Evolutionary conservation across 2,797 vertebrate species (phyloP).

Genomic region (Anomalospiza imberbis): DNA sequence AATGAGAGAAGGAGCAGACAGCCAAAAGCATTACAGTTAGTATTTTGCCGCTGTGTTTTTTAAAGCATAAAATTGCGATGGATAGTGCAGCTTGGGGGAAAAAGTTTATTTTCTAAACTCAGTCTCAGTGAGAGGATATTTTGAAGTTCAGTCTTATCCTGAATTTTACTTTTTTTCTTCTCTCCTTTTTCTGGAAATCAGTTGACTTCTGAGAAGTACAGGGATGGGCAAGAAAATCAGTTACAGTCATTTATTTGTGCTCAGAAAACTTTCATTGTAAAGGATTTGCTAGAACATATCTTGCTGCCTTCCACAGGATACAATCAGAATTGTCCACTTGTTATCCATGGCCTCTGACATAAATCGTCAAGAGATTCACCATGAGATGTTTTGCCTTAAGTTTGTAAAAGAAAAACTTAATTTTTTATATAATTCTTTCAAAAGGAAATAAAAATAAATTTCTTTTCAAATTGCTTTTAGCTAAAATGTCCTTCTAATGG

Average conservation of each 20-base stretch:
- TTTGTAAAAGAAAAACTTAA: neutral
- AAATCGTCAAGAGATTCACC: neutral
- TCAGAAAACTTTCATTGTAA: neutral
- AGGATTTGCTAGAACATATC: neutral
- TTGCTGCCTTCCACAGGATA: neutral
- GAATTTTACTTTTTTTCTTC: neutral
- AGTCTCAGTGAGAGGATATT: neutral
- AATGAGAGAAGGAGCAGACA: neutral
- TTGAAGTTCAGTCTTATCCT: neutral
- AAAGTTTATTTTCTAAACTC: neutral
- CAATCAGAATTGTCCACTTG: neutral
- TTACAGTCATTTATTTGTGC: neutral
- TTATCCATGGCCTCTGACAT: neutral
- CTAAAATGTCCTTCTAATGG: neutral
- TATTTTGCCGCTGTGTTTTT: neutral
- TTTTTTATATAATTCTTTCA: neutral
- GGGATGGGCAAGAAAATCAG: neutral
- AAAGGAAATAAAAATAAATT: neutral
- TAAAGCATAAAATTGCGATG: neutral
- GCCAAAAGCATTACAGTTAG: neutral
- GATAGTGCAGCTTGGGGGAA: neutral
- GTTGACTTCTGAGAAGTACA: neutral
- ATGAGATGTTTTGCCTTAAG: neutral
- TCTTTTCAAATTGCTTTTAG: neutral
- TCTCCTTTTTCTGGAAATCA: neutral